Conservation (phyloP, 2,888 invertebrate species). For the Papilio protenor region DNA sequence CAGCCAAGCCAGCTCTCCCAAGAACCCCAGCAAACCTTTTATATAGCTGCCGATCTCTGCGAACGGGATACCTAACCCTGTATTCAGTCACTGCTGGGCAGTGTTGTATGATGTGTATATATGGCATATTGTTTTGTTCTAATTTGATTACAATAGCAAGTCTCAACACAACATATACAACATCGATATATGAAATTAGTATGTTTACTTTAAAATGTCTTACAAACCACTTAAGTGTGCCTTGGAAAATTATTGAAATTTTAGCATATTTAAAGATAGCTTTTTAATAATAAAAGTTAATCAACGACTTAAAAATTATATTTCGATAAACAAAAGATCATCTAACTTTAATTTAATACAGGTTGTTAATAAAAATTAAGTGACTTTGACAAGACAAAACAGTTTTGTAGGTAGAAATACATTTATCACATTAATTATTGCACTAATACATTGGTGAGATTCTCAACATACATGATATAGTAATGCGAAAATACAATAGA, state of each 20-base stretch:
- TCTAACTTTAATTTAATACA: not conserved
- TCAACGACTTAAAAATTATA: not conserved
- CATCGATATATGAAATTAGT: too few relatives aligned
- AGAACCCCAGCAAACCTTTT: too few relatives aligned
- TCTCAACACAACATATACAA: too few relatives aligned
- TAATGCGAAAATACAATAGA: not conserved
- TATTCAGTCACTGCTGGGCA: too few relatives aligned
- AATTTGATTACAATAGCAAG: not conserved
- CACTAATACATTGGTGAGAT: not conserved
- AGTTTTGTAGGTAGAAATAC: conserved; percentile 32
- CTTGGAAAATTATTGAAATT: not conserved
- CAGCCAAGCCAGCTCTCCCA: too few relatives aligned
- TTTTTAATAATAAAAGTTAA: not conserved
- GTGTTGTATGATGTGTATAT: too few relatives aligned
- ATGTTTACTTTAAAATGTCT: too few relatives aligned
- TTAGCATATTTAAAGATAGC: not conserved
- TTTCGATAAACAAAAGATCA: not conserved
- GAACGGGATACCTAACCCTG: too few relatives aligned
- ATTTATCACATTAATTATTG: not conserved
- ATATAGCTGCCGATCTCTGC: too few relatives aligned
- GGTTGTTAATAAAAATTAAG: conserved; percentile 6
- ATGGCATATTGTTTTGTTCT: not conserved
- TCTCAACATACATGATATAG: not conserved
- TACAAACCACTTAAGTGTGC: too few relatives aligned
- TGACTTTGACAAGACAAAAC: conserved; percentile 29